Conservation (phyloP, 53 echinoderm and acorn worm species). For the Pentamera pediparva region DNA sequence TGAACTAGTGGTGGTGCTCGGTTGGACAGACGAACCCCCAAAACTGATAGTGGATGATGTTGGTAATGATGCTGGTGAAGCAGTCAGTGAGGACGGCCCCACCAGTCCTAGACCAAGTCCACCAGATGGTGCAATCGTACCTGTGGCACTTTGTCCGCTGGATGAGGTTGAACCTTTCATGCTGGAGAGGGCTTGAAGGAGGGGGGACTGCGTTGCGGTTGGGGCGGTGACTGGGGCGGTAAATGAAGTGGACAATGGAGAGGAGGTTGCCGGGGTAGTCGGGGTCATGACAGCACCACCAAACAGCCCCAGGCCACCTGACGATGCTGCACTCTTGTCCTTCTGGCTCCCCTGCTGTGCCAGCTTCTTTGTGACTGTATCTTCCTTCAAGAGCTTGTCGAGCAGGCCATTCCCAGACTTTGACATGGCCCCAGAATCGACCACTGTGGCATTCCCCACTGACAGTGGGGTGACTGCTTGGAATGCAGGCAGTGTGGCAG, state of each 20-base stretch:
- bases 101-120: neutral
- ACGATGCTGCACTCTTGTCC: neutral
- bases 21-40: neutral
- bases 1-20: neutral
- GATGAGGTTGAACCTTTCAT: slow-evolving; percentile 1
- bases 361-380: slow-evolving; percentile 6
- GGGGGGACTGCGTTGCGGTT: neutral
- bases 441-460: no score
- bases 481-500: neutral
- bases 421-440: neutral
- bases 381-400: neutral
- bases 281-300: neutral
- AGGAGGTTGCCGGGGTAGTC: neutral
- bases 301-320: neutral
- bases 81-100: neutral
- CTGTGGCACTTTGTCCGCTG: neutral
- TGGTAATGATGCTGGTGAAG: neutral
- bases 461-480: neutral
- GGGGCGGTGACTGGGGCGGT: neutral
- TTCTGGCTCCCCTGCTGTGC: neutral
- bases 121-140: neutral
- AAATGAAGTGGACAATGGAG: neutral
- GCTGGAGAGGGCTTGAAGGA: slow-evolving; percentile 17
- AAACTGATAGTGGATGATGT: neutral
- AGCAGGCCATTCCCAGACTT: neutral